These are phyloP conservation scores for Apamea epomidion DNA, from an alignment of 2,888 invertebrate species.

Conservation along the genomic window DNA sequence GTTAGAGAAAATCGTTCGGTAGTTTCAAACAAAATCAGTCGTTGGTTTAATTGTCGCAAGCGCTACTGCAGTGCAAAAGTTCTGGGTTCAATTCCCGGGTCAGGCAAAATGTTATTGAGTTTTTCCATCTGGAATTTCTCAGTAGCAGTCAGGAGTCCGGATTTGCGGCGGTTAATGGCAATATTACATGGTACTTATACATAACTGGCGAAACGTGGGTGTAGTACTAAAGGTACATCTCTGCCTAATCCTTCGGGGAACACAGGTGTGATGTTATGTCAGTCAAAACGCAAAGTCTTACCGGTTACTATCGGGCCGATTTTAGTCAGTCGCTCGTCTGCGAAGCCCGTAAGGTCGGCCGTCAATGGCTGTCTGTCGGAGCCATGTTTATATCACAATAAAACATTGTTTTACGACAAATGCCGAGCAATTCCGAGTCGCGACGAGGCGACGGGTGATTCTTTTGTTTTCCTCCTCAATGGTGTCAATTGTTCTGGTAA, in stretches of 20 bases:
- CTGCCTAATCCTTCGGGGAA: neutral
- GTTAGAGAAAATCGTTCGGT: constrained; percentile 10
- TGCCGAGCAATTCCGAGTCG: constrained; percentile 67
- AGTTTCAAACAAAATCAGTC: neutral
- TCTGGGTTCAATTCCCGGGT: neutral
- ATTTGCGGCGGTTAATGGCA: neutral
- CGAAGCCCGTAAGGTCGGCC: constrained; percentile 64
- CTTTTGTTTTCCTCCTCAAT: constrained; percentile 63
- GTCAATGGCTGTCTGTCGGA: constrained; percentile 78
- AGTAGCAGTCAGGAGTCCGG: neutral
- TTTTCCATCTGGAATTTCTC: neutral
- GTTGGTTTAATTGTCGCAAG: neutral
- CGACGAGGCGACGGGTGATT: constrained; percentile 60
- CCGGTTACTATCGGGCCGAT: neutral
- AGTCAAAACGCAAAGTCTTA: neutral
- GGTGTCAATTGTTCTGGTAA: constrained; percentile 62
- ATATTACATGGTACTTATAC: neutral
- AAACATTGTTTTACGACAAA: constrained; percentile 79
- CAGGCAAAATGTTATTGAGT: neutral
- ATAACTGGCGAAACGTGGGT: neutral
- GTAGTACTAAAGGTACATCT: neutral
- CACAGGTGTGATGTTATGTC: neutral
- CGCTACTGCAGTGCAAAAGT: neutral
- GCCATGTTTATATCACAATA: constrained; percentile 80
- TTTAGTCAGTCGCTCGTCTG: constrained; percentile 34